phyloP scores from a whole-genome alignment of 1,140 invertebrate species.

The Drosophila serrata region DNA sequence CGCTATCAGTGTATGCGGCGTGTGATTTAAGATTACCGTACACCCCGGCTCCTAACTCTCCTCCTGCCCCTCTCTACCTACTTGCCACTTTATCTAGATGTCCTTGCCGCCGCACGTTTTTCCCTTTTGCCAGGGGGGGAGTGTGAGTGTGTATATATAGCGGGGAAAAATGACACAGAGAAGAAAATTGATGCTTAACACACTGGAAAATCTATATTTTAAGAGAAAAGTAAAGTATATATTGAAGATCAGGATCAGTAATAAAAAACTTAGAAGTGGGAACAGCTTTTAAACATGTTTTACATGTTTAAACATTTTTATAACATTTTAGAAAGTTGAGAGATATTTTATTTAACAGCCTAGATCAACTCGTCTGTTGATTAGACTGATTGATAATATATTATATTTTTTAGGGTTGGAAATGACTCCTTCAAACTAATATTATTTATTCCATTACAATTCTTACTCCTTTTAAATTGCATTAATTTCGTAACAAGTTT shows the following conservation, averaged over 20 bases:
- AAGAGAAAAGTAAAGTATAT: not conserved
- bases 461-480: no score
- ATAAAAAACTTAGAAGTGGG: no score
- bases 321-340: no score
- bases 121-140: slow-evolving; percentile 1
- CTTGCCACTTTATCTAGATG: slow-evolving; percentile 64
- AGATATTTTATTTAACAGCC: no score
- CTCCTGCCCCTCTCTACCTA: slow-evolving; percentile 25
- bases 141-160: slow-evolving; percentile 9
- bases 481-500: no score
- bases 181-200: not conserved
- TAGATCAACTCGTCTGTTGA: no score
- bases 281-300: no score
- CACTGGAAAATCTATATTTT: not conserved
- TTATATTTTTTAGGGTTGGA: no score
- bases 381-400: no score
- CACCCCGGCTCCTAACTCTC: slow-evolving; percentile 20
- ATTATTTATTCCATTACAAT: no score
- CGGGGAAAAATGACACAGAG: slow-evolving; percentile 1
- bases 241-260: not conserved
- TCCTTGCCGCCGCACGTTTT: slow-evolving; percentile 58
- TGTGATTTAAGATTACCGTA: slow-evolving; percentile 67
- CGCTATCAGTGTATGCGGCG: slow-evolving; percentile 58
- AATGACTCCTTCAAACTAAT: no score
- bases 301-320: no score